Base-by-base conservation (phyloP, 2,113 vertebrate genomes). In the Callaeas wilsoni region DNA sequence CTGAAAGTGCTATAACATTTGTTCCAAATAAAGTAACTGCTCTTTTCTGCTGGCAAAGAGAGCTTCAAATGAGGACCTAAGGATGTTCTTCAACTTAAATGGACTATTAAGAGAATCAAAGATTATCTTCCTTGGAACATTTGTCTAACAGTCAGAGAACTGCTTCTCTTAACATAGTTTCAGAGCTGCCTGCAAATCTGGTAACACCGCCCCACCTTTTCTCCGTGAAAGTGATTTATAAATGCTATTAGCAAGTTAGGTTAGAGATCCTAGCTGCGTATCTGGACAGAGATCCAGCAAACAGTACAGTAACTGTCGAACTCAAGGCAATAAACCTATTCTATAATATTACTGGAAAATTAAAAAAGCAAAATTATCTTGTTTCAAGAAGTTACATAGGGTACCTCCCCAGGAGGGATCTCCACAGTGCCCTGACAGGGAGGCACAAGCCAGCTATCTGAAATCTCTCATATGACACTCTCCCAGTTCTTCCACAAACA, bases 141-240 rank as follows among this genome's bases (percentile, higher is more conserved):
- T 91, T 88, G 32, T 65, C 93, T 74, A 32, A 70, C 55, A 65
- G 63, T 42, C 62, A 84, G 44, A 88, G 25, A 92, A 74, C 35
- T 53, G 42, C 30, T 91, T 75, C 50, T 82, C 41, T 55, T 60
- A 67, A 73, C 59, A 20, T 13, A 47, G 52, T 27, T 67, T 81
- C 79, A 95, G 83, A 91, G 75, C n/a, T 86, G 68, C 68, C 85
- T 77, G 78, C 71, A 93, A 92, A 86, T 63, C 68, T 65, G 32
- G 56, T n/a, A 95, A 92, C 84, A 44, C 21, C 2, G 19, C 44
- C 32, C 59, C 64, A 90, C 84, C 52, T 93, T 84, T 88, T 63
- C 56, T 77, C 85, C 2, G 0, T 29, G 16, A 75, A 88, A 88
- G 44, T 47, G 52, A 94, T 96, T 92, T 90, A 81, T 55, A 95